These are phyloP conservation scores for Aotus griseimembra DNA, from an alignment of 2,797 vertebrate genomes.

Conservation along the genomic window DNA sequence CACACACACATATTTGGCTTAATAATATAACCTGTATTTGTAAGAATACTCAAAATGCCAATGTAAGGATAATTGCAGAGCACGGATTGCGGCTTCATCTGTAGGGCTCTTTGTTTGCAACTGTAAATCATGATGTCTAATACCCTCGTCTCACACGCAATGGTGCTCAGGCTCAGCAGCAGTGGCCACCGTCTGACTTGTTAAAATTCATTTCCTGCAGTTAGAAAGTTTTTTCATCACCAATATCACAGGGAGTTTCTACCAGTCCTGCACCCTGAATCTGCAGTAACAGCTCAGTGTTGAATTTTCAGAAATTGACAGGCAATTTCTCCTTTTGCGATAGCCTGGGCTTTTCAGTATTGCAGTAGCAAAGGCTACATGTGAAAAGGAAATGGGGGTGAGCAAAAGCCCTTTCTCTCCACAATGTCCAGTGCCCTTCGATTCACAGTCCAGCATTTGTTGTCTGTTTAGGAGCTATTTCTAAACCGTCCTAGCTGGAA, in stretches of 20 bases:
- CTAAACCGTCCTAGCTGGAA: slow-evolving; percentile 73
- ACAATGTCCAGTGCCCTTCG: slow-evolving; percentile 60
- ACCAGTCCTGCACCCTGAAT: slow-evolving; percentile 51
- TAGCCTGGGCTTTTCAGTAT: slow-evolving; percentile 71
- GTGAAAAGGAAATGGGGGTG: slow-evolving; percentile 69
- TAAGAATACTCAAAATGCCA: slow-evolving; percentile 19
- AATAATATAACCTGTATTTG: not conserved
- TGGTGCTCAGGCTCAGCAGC: not conserved
- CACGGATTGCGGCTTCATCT: not conserved
- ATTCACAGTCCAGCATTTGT: slow-evolving; percentile 69
- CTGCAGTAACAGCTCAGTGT: slow-evolving; percentile 60
- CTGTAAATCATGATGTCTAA: not conserved
- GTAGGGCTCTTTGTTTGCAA: slow-evolving; percentile 45
- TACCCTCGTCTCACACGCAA: slow-evolving; percentile 15
- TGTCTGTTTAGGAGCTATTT: slow-evolving; percentile 81
- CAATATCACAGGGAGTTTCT: slow-evolving; percentile 62
- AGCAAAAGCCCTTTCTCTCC: slow-evolving; percentile 58
- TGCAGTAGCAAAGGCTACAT: slow-evolving; percentile 67
- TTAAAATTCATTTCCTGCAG: slow-evolving; percentile 65
- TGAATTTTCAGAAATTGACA: slow-evolving; percentile 76
- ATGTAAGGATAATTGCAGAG: not conserved
- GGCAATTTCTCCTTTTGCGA: slow-evolving; percentile 76
- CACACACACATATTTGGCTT: not conserved
- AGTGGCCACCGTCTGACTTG: not conserved
- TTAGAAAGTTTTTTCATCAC: slow-evolving; percentile 19